Evolutionary conservation across 2,797 vertebrate genomes (phyloP).

Genomic region (Melanotaenia parkinsoni): DNA sequence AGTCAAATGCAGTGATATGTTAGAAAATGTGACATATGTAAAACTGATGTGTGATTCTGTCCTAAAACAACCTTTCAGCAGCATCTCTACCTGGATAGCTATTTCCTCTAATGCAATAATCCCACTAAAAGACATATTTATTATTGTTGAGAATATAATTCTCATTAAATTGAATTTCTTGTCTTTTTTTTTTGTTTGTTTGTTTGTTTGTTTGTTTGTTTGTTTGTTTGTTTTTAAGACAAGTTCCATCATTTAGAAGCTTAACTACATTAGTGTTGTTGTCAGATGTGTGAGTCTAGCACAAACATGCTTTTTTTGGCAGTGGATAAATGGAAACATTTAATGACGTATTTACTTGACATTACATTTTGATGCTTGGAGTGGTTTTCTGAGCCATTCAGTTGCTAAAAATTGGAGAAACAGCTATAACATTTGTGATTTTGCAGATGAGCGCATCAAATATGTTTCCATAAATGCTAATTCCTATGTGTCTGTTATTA

Average conservation of each 20-base stretch:
- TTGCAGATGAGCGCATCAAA: background rate
- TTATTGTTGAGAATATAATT: constrained; percentile 5
- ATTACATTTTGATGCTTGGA: background rate
- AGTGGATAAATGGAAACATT: no score
- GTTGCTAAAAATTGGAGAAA: background rate
- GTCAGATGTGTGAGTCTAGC: background rate
- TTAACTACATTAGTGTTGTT: background rate
- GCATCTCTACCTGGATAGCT: constrained; percentile 18
- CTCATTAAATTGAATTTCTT: background rate
- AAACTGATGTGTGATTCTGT: constrained; percentile 41
- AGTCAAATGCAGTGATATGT: constrained; percentile 9
- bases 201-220: no score
- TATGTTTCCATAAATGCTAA: background rate
- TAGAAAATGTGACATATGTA: constrained; percentile 29
- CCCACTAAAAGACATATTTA: constrained; percentile 5
- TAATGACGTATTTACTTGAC: background rate
- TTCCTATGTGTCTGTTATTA: no score
- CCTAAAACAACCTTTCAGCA: constrained; percentile 39
- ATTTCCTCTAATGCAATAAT: constrained; percentile 36
- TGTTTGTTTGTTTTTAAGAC: background rate
- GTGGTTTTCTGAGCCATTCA: background rate
- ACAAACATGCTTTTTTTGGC: background rate
- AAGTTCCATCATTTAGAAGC: constrained; percentile 5
- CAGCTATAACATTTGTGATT: background rate
- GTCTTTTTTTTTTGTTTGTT: background rate